Base-by-base conservation (phyloP, 2,888 invertebrate genomes). In the Nineta flava region DNA sequence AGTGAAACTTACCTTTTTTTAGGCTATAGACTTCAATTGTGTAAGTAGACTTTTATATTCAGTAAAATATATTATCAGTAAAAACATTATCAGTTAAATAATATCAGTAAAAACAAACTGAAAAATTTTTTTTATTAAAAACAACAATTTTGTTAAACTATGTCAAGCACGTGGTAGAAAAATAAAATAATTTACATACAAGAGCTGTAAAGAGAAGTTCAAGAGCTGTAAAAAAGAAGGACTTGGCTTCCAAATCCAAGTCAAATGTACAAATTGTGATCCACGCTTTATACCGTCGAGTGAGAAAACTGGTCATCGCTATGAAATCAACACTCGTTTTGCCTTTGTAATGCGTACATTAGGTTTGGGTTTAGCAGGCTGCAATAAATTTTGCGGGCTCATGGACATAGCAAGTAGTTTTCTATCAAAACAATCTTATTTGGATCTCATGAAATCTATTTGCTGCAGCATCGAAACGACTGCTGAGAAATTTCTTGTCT, bases 351-450 rank as follows among this genome's bases (percentile, higher is more conserved):
- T 55, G 55, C 48, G 52, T 48, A 38, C 48, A 31, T 49, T 55
- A 4, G 55, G 55, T 15, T 9, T 53, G 46, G 54, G 55, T 46
- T 50, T 50, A 7, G 34, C 48, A 52, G 53, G 53, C 26, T 12
- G 15, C 9, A 12, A 10, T 16, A 54, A 53, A 34, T 54, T 54
- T 46, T 54, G 53, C 49, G 54, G 53, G 2, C n/a, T 53, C 17
- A 55, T 55, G 55, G 52, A 55, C 47, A 53, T 55, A 53, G 51
- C 53, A n/a, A 5, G 17, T 38, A 9, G 34, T 34, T 55, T 49
- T 42, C 12, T 55, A 15, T 32, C n/a, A 10, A 40, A 53, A 10
- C 9, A 5, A 21, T 50, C 50, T 2, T 52, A 53, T 26, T 19
- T 49, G 10, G 26, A 47, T 45, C 12, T 53, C 12, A n/a, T 54